phyloP scores from a whole-genome alignment of 1,140 invertebrate genomes.

The Drosophila elegans region DNA sequence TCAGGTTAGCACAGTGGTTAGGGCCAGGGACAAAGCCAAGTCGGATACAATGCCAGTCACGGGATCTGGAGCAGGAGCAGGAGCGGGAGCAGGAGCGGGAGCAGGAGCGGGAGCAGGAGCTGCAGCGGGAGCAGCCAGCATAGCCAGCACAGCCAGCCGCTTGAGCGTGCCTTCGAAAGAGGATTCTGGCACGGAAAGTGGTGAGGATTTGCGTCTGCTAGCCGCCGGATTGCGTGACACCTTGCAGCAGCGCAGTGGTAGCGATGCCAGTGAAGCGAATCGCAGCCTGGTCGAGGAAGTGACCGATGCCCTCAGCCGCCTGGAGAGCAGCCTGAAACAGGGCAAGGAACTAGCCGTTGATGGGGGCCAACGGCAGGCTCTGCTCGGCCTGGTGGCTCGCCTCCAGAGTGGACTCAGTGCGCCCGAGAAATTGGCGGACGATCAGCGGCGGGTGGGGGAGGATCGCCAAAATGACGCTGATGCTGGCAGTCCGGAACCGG shows the following conservation, averaged over 20 bases:
- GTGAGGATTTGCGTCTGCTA: constrained; percentile 86
- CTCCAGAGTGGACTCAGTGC: constrained; percentile 89
- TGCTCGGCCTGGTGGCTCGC: constrained; percentile 90
- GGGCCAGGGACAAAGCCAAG: constrained; percentile 49
- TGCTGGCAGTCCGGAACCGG: constrained; percentile 25
- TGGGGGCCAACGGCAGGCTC: constrained; percentile 86
- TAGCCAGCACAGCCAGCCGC: constrained; percentile 49
- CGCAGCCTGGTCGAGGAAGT: constrained; percentile 90
- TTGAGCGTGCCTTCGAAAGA: constrained; percentile 83
- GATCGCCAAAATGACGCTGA: constrained; percentile 36
- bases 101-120: background rate
- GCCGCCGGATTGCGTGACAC: constrained; percentile 80
- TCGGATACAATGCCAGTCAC: constrained; percentile 27
- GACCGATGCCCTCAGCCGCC: constrained; percentile 89
- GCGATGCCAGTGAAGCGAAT: constrained; percentile 58
- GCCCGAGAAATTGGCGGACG: constrained; percentile 84
- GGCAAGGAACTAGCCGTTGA: constrained; percentile 86
- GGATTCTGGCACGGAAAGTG: constrained; percentile 89
- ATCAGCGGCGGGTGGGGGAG: background rate
- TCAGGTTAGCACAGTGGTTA: constrained; percentile 61
- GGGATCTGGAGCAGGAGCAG: constrained; percentile 4
- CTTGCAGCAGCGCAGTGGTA: constrained; percentile 65
- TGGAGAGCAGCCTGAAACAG: constrained; percentile 89
- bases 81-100: background rate
- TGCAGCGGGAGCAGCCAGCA: no score